Evolutionary conservation across 2,888 invertebrate genomes (phyloP).

Genomic region (Drosophila mimica): DNA sequence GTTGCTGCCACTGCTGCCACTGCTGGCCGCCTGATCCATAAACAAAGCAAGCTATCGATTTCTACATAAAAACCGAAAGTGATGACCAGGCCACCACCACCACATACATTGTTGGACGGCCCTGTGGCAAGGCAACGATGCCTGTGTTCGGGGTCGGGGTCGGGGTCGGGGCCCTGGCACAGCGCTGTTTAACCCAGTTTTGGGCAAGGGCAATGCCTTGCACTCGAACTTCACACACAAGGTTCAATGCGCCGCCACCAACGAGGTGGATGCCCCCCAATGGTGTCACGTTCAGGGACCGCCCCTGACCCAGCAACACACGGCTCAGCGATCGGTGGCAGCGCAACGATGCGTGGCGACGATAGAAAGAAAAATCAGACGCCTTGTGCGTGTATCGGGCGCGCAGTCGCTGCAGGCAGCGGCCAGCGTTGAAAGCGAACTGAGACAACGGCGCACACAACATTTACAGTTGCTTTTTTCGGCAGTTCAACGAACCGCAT

Average conservation of each 20-base stretch:
- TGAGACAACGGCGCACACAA: neutral
- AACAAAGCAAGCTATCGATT: slow-evolving; percentile 82
- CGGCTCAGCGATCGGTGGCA: slow-evolving; percentile 22
- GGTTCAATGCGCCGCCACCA: slow-evolving; percentile 64
- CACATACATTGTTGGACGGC: slow-evolving; percentile 27
- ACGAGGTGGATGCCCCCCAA: slow-evolving; percentile 62
- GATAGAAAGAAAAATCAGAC: slow-evolving; percentile 82
- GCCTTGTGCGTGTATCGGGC: slow-evolving; percentile 76
- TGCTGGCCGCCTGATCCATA: slow-evolving; percentile 71
- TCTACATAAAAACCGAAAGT: slow-evolving; percentile 83
- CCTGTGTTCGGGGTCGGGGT: slow-evolving; percentile 11
- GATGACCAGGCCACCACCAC: slow-evolving; percentile 22
- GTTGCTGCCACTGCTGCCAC: slow-evolving; percentile 8
- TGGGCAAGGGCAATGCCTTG: slow-evolving; percentile 33
- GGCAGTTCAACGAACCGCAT: slow-evolving; percentile 62
- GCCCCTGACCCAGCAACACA: slow-evolving; percentile 67
- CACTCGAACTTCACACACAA: slow-evolving; percentile 51
- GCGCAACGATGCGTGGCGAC: slow-evolving; percentile 21
- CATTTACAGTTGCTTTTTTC: slow-evolving; percentile 57
- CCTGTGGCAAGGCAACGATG: slow-evolving; percentile 3
- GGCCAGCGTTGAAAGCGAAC: slow-evolving; percentile 9
- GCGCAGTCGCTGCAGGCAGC: slow-evolving; percentile 53
- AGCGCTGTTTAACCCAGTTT: slow-evolving; percentile 57
- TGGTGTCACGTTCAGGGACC: slow-evolving; percentile 78
- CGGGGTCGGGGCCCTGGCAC: slow-evolving; percentile 40